phyloP scores from a whole-genome alignment of 2,797 vertebrate genomes.

The Sandelia bainsii region DNA sequence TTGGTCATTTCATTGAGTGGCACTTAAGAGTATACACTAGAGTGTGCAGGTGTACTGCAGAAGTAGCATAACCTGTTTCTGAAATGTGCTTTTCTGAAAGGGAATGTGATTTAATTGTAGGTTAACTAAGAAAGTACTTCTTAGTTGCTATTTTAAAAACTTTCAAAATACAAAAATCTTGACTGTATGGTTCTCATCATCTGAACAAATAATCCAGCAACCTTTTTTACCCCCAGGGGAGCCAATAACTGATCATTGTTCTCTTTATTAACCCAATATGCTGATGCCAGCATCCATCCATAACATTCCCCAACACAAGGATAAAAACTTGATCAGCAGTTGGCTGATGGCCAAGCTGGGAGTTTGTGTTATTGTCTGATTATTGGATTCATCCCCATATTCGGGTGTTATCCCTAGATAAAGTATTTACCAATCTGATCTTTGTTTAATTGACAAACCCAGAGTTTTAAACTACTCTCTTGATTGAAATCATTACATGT shows the following conservation, averaged over 20 bases:
- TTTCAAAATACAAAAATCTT: slow-evolving; percentile 23
- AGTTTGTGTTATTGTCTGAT: slow-evolving; percentile 53
- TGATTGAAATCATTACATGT: slow-evolving; percentile 52
- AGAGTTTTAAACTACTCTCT: slow-evolving; percentile 38
- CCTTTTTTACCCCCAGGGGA: slow-evolving; percentile 36
- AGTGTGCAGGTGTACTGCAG: too few species aligned
- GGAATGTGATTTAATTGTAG: too few species aligned
- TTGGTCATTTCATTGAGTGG: too few species aligned
- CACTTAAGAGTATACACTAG: too few species aligned
- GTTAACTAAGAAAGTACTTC: too few species aligned
- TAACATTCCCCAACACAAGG: slow-evolving; percentile 23
- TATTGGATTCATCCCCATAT: slow-evolving; percentile 61
- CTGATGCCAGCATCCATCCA: slow-evolving; percentile 44
- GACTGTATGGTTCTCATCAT: slow-evolving; percentile 17
- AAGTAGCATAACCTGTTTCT: too few species aligned
- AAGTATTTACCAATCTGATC: slow-evolving; percentile 29
- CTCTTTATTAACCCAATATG: slow-evolving; percentile 52
- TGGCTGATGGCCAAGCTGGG: slow-evolving; percentile 45
- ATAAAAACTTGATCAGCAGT: slow-evolving; percentile 53
- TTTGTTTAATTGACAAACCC: slow-evolving; percentile 50
- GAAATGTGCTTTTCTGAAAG: too few species aligned
- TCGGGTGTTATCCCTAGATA: slow-evolving; percentile 48
- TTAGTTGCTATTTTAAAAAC: too few species aligned
- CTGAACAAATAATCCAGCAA: slow-evolving; percentile 35
- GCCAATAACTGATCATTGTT: slow-evolving; percentile 46